Conservation (phyloP, 2,113 vertebrate genomes). For the Tupaia tana region DNA sequence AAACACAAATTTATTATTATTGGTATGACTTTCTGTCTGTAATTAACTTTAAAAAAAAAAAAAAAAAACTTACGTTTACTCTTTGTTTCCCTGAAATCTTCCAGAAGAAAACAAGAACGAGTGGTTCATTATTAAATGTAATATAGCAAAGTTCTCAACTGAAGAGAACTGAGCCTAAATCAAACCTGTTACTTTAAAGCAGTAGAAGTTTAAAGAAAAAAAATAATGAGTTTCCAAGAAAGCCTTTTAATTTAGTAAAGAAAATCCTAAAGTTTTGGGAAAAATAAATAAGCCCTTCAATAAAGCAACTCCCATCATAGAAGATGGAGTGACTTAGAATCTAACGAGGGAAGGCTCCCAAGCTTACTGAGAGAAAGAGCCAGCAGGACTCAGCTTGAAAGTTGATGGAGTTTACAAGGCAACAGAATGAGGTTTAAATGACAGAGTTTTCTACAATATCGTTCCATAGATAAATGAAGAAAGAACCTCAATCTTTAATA, state of each 20-base stretch:
- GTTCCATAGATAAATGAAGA: neutral
- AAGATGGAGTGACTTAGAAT: neutral
- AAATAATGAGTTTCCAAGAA: neutral
- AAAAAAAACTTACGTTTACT: neutral
- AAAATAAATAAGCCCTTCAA: neutral
- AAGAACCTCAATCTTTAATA: neutral
- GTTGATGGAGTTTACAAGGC: neutral
- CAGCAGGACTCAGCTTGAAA: accelerated
- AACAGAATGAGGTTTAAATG: neutral
- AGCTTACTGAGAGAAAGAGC: neutral
- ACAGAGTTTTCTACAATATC: neutral
- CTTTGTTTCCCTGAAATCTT: neutral
- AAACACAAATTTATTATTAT: neutral
- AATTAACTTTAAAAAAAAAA: neutral
- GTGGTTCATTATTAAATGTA: neutral
- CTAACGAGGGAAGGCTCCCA: neutral
- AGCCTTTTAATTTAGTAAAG: neutral
- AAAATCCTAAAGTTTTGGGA: neutral
- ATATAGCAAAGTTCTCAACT: neutral
- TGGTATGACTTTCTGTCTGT: neutral
- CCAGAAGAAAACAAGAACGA: neutral
- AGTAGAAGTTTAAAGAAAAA: neutral
- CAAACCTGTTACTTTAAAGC: neutral
- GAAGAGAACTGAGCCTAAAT: neutral
- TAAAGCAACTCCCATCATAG: neutral